Evolutionary conservation across 2,888 invertebrate genomes (phyloP).

Genomic region (Trichogramma dendrolimi): DNA sequence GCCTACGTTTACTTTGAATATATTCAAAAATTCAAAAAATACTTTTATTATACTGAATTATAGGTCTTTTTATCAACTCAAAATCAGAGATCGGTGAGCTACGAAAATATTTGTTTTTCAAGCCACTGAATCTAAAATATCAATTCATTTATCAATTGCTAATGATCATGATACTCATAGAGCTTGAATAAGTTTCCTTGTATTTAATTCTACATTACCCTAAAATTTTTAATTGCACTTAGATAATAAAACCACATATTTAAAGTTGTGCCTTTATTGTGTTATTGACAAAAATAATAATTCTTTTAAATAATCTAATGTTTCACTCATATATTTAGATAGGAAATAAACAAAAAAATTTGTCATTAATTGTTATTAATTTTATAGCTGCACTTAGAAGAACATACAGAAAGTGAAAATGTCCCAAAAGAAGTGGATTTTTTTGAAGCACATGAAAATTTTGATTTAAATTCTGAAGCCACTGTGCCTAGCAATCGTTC

Average conservation of each 20-base stretch:
- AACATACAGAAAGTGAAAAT: conserved; percentile 55
- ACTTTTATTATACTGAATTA: conserved; percentile 4
- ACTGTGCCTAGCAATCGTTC: conserved; percentile 31
- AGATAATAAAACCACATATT: not conserved
- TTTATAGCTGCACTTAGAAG: conserved; percentile 70
- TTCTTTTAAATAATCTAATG: not conserved
- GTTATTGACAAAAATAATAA: conserved; percentile 3
- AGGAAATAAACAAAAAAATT: not conserved
- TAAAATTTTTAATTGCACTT: conserved; percentile 7
- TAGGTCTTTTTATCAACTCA: conserved; percentile 31
- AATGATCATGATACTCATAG: too few relatives aligned
- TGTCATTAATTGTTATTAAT: conserved; percentile 8
- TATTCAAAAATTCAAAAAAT: not conserved
- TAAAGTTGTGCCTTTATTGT: not conserved
- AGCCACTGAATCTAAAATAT: conserved; percentile 27
- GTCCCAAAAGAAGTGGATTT: conserved; percentile 79
- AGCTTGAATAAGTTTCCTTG: too few relatives aligned
- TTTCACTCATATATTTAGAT: not conserved
- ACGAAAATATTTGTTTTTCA: conserved; percentile 32
- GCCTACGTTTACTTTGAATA: not conserved
- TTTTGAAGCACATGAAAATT: conserved; percentile 74
- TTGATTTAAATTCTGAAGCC: conserved; percentile 36
- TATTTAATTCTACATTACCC: not conserved
- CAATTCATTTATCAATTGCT: not conserved
- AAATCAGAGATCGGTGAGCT: conserved; percentile 47